These are phyloP conservation scores for Malacoraja senta DNA, from an alignment of 2,797 vertebrate species.

Conservation along the genomic window DNA sequence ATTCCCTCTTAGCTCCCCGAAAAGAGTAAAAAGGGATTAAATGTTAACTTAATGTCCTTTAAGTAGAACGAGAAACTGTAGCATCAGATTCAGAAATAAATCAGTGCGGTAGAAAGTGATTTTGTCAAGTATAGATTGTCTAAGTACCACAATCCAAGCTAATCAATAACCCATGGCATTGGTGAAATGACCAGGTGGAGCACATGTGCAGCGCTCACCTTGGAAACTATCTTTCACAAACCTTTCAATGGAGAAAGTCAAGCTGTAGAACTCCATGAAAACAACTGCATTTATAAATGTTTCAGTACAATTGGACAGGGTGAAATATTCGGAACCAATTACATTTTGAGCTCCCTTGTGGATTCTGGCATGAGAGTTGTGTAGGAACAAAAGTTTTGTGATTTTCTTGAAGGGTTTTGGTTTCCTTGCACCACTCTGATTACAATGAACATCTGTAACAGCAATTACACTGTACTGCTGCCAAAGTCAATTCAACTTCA, in stretches of 20 bases:
- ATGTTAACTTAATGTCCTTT: not conserved
- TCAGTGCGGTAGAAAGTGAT: not conserved
- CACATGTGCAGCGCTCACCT: not conserved
- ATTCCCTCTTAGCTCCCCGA: not conserved
- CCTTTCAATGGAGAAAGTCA: not conserved
- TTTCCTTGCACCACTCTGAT: constrained; percentile 1
- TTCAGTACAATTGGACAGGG: not conserved
- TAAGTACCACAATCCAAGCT: not conserved
- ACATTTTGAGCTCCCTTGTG: not conserved
- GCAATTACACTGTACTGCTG: not conserved
- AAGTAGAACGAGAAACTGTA: not conserved
- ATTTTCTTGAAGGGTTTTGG: constrained; percentile 11
- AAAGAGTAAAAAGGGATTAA: constrained; percentile 7
- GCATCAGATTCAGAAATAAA: not conserved
- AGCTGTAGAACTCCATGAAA: not conserved
- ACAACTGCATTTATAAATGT: not conserved
- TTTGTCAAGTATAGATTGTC: not conserved
- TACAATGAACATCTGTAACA: not conserved
- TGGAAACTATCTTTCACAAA: not conserved
- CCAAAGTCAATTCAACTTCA: constrained; percentile 27
- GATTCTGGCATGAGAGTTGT: not conserved
- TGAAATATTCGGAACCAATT: not conserved
- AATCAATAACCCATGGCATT: not conserved
- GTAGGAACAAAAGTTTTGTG: not conserved
- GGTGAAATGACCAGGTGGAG: not conserved